Evolutionary conservation across 2,888 invertebrate genomes (phyloP).

Genomic region (Oscheius myriophilus): DNA sequence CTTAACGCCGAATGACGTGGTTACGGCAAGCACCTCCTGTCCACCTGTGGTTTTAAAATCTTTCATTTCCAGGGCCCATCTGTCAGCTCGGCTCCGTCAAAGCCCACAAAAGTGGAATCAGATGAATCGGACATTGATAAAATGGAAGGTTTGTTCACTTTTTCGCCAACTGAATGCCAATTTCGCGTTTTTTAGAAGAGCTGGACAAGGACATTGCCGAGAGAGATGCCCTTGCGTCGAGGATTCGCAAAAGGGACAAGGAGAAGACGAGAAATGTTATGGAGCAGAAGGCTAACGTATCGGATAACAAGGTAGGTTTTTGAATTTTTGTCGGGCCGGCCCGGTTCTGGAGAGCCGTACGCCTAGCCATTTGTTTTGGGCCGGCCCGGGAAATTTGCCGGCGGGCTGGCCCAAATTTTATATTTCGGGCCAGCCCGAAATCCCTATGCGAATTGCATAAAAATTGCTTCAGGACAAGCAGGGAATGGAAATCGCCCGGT

Average conservation of each 20-base stretch:
- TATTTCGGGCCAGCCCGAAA: no score
- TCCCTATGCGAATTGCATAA: no score
- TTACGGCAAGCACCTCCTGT: no score
- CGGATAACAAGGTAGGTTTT: slow-evolving; percentile 73
- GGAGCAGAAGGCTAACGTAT: slow-evolving; percentile 66
- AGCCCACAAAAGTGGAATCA: slow-evolving; percentile 34
- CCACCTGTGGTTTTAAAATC: no score
- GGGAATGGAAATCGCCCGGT: slow-evolving; percentile 70
- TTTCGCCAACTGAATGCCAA: neutral
- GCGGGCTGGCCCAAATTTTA: no score
- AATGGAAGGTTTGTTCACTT: slow-evolving; percentile 39
- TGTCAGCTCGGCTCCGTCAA: slow-evolving; percentile 11
- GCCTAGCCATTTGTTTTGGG: neutral
- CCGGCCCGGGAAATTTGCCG: no score
- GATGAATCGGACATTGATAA: slow-evolving; percentile 59
- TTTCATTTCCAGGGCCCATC: slow-evolving; percentile 27
- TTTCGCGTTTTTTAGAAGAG: slow-evolving; percentile 20
- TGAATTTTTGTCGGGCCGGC: no score
- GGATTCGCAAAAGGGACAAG: slow-evolving; percentile 89
- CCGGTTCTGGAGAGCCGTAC: neutral
- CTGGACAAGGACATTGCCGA: slow-evolving; percentile 74
- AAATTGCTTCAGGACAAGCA: slow-evolving; percentile 42
- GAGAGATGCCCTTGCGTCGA: slow-evolving; percentile 90
- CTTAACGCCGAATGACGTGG: no score
- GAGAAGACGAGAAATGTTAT: slow-evolving; percentile 84